Conservation (phyloP, 2,888 invertebrate genomes). For the Eudemis profundana region DNA sequence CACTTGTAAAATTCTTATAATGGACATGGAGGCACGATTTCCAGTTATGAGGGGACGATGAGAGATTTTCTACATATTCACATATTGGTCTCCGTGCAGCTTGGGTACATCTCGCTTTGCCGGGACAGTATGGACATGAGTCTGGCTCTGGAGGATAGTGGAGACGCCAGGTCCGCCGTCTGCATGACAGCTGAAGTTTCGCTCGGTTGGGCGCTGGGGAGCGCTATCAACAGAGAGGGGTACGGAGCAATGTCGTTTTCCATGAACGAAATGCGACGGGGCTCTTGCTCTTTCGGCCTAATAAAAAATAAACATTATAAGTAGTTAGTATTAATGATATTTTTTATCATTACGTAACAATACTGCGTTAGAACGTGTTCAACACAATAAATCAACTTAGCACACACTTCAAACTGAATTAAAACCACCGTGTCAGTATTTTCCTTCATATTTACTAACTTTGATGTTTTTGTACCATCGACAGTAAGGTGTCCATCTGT, state of each 20-base stretch:
- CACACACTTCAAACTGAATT: too few species aligned
- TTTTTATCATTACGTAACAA: too few species aligned
- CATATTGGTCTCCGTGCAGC: slow-evolving; percentile 53
- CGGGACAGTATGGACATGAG: slow-evolving; percentile 57
- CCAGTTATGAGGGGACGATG: too few species aligned
- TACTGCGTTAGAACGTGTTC: too few species aligned
- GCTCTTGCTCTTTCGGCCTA: slow-evolving; percentile 58
- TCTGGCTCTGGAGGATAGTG: slow-evolving; percentile 47
- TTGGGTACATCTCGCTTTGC: slow-evolving; percentile 56
- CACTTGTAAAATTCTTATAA: too few species aligned
- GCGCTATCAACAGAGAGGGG: slow-evolving; percentile 57
- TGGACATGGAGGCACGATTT: too few species aligned
- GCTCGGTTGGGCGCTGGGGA: slow-evolving; percentile 50
- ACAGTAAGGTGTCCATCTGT: too few species aligned
- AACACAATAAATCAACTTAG: too few species aligned
- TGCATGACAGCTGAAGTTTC: slow-evolving; percentile 39
- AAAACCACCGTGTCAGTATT: too few species aligned
- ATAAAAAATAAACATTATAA: slow-evolving; percentile 39
- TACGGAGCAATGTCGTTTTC: slow-evolving; percentile 63
- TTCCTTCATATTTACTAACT: too few species aligned
- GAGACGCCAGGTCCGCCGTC: slow-evolving; percentile 42
- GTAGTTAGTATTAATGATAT: too few species aligned
- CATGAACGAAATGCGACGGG: slow-evolving; percentile 73
- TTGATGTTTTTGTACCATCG: too few species aligned
- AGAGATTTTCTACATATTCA: slow-evolving; percentile 1